These are phyloP conservation scores for Columba janthina DNA, from an alignment of 2,113 vertebrate genomes.

Conservation along the genomic window DNA sequence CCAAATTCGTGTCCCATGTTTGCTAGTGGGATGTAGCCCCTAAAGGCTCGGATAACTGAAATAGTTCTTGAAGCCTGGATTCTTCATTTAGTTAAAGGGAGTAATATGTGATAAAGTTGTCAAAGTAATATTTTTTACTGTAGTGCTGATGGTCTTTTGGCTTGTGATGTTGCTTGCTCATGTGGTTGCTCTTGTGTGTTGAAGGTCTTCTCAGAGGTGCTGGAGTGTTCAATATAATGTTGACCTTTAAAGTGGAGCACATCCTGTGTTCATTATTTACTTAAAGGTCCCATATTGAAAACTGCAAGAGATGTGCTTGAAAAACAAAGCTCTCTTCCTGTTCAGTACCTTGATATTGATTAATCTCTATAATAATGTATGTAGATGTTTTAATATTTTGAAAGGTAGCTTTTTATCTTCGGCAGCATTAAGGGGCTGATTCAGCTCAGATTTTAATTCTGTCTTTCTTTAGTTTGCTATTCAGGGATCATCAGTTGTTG, in stretches of 20 bases:
- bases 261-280: background rate
- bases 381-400: background rate
- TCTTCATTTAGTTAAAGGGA: background rate
- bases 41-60: background rate
- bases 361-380: background rate
- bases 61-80: background rate
- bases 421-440: background rate
- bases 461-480: constrained; percentile 6
- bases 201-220: background rate
- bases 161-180: background rate
- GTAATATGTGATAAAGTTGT: background rate
- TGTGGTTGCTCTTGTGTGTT: background rate
- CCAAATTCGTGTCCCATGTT: background rate
- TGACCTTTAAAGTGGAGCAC: background rate
- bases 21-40: background rate
- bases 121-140: background rate
- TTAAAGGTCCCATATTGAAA: background rate
- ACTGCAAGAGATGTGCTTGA: background rate
- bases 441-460: background rate
- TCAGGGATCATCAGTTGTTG: constrained; percentile 8
- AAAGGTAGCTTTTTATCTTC: background rate
- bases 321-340: background rate
- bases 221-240: background rate
- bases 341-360: background rate
- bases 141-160: background rate